phyloP scores from a whole-genome alignment of 2,113 vertebrate species.

The Scatophagus argus region DNA sequence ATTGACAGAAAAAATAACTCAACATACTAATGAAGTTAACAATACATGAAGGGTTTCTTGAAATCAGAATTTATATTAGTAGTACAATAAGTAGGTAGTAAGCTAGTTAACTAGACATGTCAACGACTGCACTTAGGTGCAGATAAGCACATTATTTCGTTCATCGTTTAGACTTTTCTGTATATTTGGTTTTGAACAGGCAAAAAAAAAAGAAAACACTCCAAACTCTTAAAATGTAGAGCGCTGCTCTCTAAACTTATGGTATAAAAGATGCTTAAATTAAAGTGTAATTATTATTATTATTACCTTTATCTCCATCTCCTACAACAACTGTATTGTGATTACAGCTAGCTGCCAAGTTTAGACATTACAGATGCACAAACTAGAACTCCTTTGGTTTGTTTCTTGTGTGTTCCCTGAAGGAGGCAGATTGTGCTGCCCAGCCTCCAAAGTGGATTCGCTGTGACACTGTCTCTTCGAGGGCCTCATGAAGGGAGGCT shows the following conservation, averaged over 20 bases:
- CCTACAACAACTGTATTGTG: background rate
- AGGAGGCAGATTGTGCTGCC: conserved; percentile 47
- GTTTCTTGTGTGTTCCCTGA: conserved; percentile 46
- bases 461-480: conserved; percentile 78
- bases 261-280: background rate
- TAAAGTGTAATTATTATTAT: background rate
- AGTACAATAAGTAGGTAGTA: background rate
- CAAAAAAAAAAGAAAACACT: background rate
- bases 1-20: background rate
- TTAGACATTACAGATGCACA: conserved; percentile 31
- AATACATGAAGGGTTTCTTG: background rate
- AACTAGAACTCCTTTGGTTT: conserved; percentile 34
- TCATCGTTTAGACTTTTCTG: background rate
- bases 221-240: background rate
- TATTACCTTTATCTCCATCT: background rate
- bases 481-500: conserved; percentile 61
- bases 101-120: background rate
- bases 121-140: background rate
- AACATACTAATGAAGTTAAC: background rate
- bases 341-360: background rate
- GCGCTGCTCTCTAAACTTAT: background rate
- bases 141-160: background rate
- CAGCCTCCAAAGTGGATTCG: conserved; percentile 66
- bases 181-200: background rate
- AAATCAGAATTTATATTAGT: no score